Evolutionary conservation across 2,797 vertebrate genomes (phyloP), one percentile per base, ranked within the genome.

Genomic region (Tinamus major): DNA sequence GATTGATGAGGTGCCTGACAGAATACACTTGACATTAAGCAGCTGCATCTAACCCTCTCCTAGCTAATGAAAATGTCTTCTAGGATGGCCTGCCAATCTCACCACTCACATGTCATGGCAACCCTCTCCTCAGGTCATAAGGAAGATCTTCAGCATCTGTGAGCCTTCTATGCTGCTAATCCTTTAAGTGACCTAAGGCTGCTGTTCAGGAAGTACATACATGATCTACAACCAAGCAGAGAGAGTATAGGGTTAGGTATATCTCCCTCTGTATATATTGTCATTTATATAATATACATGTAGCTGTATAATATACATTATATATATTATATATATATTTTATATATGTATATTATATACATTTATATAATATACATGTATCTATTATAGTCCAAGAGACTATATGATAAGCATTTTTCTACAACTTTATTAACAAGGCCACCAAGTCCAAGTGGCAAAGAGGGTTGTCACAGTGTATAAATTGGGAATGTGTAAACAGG

Each of bases 381-480:
- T 49, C 48, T 49, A 49, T 49, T 49, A 49, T 49, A 49, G 48
- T 49, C 48, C 29, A 49, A 48, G 48, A 81, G 33, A 10, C n/a
- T 7, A 2, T 46, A n/a, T 42, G 63, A 69, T 51, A 81, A 92
- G 8, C 14, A 44, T 35, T 84, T 46, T 53, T 58, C 49, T 53
- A 8, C 16, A 48, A n/a, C 8, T 56, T 58, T 58, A 31, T 71
- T 41, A 78, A 18, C 12, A 53, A 77, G 72, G 18, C 13, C 65
- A 23, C 9, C 20, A 17, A 31, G 51, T 79, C 59, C 14, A 53
- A 84, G 20, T 0, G 3, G 26, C 37, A 51, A 61, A 79, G 46
- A 41, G 12, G 6, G 13, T 21, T 68, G n/a, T 2, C 64, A n/a
- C 11, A 0, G 0, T 29, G 17, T n/a, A 51, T 9, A n/a, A 61